Percentiles rank a stretch among this genome's conserved stretches.
These are phyloP conservation scores for Denticeps clupeoides DNA, from an alignment of 2,797 vertebrate genomes.

Conservation along the genomic window DNA sequence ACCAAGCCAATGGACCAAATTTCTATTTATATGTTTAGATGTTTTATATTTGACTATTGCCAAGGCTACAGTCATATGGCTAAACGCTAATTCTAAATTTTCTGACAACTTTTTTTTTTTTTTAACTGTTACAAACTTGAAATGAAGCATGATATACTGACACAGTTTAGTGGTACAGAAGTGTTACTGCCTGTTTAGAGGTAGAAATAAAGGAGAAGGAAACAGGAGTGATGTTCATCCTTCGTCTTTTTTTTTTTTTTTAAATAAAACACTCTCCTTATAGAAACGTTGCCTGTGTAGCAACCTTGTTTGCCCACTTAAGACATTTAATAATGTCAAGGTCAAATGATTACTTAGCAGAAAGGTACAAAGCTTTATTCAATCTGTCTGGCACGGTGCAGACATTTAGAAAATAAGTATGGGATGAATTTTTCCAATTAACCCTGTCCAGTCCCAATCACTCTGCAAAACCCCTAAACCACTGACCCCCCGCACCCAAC, in stretches of 20 bases:
- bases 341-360: background rate
- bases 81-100: constrained; percentile 66
- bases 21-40: constrained; percentile 99
- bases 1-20: constrained; percentile 85
- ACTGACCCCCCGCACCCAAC: background rate
- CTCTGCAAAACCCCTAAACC: background rate
- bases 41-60: constrained; percentile 90
- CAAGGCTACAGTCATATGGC: constrained; percentile 74
- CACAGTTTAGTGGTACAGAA: constrained; percentile 50
- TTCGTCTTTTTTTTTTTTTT: constrained; percentile 1
- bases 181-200: constrained; percentile 42
- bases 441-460: background rate
- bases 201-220: constrained; percentile 38
- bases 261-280: too few species aligned
- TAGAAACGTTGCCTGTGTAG: too few species aligned
- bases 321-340: background rate
- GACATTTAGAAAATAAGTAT: background rate
- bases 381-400: background rate
- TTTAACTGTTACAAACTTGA: constrained; percentile 63
- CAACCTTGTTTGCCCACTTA: too few species aligned
- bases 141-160: constrained; percentile 76
- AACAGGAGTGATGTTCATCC: constrained; percentile 19
- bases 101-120: constrained; percentile 52
- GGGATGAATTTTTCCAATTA: background rate
- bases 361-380: background rate